Base-by-base conservation (phyloP, 2,113 vertebrate genomes). In the Gracilinanus agilis region DNA sequence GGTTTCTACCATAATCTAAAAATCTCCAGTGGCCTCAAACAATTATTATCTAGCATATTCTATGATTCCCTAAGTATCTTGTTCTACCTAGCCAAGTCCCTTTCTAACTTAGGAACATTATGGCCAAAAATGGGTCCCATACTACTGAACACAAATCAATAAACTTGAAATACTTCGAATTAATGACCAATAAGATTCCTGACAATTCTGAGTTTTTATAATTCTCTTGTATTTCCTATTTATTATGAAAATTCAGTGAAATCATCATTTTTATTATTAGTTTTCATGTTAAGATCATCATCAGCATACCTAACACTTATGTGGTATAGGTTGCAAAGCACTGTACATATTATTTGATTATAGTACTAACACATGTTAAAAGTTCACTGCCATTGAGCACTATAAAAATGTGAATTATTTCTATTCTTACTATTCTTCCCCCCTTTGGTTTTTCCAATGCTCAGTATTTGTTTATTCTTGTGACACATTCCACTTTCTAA, bases 1-100 rank as follows among this genome's bases (percentile, higher is more conserved):
- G 4, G 0, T 75, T 12, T 75, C 67, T 75, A 75, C 12, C 16
- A 13, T 75, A 40, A 34, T n/a, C 34, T 21, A n/a, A 40, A 75
- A n/a, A 75, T 16, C 67, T n/a, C 13, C 13, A n/a, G 16, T n/a
- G 5, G 34, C 34, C 3, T n/a, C 13, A 75, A 75, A 75, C 12
- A 0, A 19, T 16, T 4, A 2, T 19, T 7, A 75, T 75, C 0
- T 40, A 75, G 5, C 1, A 19, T 75, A 19, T 1, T n/a, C 34
- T n/a, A 3, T 12, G 7, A 16, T 8, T 75, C 67, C n/a, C 3
- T 34, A 67, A 67, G 34, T 67, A 34, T 67, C 3, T 34, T 16
- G 3, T 34, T 67, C 49, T 67, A 34, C 29, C 3, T 34, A 21
- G 16, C 34, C 67, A n/a, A 2, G 34, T n/a, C 4, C 5, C 34